A percentile compares a stretch with the other conserved stretches of the same genome.
phyloP scores from a whole-genome alignment of 2,888 invertebrate genomes.

The Camptogramma bilineatum region DNA sequence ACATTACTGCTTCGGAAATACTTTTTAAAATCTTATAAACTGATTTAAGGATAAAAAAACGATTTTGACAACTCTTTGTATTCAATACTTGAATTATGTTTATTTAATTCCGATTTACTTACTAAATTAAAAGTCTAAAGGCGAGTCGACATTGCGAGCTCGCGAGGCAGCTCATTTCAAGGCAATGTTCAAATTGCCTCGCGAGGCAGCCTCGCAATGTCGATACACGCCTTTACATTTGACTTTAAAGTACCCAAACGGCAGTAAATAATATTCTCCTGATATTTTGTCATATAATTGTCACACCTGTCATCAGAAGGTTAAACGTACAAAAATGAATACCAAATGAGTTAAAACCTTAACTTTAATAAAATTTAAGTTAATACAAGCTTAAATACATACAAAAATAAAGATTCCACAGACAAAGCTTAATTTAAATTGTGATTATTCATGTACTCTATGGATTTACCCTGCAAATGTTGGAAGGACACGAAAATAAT shows the following conservation, averaged over 20 bases:
- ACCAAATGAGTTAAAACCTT: background rate
- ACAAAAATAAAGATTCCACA: slow-evolving; percentile 54
- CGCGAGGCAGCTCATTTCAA: too few species aligned
- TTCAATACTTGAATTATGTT: too few species aligned
- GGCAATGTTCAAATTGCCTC: too few species aligned
- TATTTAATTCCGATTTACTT: too few species aligned
- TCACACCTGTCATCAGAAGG: background rate
- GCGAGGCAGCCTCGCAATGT: too few species aligned
- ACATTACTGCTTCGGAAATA: background rate
- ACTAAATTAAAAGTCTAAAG: too few species aligned
- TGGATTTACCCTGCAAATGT: slow-evolving; percentile 66
- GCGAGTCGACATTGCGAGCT: too few species aligned
- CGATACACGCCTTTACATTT: too few species aligned
- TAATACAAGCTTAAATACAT: slow-evolving; percentile 28
- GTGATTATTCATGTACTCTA: slow-evolving; percentile 62
- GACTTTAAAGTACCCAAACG: background rate
- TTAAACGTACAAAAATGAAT: slow-evolving; percentile 12
- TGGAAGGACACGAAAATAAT: slow-evolving; percentile 50
- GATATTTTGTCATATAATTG: background rate
- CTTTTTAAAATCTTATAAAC: background rate
- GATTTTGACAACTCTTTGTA: too few species aligned
- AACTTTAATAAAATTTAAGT: slow-evolving; percentile 19
- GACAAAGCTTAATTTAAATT: slow-evolving; percentile 53
- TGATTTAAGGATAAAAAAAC: too few species aligned
- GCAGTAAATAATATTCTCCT: background rate